Evolutionary conservation across 2,797 vertebrate genomes (phyloP), one percentile per base, ranked within the genome.

Genomic region (Myripristis jacobus): DNA sequence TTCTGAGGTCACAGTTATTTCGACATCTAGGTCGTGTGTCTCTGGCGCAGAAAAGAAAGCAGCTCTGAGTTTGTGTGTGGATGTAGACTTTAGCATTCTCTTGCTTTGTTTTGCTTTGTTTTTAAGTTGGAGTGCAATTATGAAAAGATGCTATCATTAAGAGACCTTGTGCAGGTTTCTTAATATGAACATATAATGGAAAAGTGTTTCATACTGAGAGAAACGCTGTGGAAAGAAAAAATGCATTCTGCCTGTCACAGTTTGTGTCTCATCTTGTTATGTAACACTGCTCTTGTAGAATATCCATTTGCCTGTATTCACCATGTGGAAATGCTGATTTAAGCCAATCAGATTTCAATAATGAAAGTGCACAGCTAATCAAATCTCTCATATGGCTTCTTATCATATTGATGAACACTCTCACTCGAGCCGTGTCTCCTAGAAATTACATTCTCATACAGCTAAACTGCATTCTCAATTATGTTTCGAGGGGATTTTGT

Each of bases 91-190:
- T 0, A 54, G 66, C 24, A 51, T n/a, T n/a, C n/a, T n/a, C n/a
- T n/a, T n/a, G n/a, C n/a, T n/a, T 36, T 11, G 5, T 10, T 10
- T 10, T 10, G 38, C 11, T 10, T 10, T 41, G 3, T 19, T 53
- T 76, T 44, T 44, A 29, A 61, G 46, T 2, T 72, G 43, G 47
- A 41, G 29, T 27, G 0, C 2, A 41, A 38, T 43, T 64, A 24
- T n/a, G n/a, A n/a, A n/a, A n/a, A n/a, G n/a, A n/a, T n/a, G n/a
- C n/a, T n/a, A n/a, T n/a, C n/a, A n/a, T 54, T 9, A 10, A 21
- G 57, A 24, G 22, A 4, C 15, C 15, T 6, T 52, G 11, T 6
- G 16, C 13, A 52, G 50, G 25, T 51, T 51, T 25, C 6, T 15
- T 27, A 27, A 25, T 15, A 52, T 51, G 10, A 2, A 22, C 4